phyloP scores from a whole-genome alignment of 2,113 vertebrate species.

The Platichthys flesus region DNA sequence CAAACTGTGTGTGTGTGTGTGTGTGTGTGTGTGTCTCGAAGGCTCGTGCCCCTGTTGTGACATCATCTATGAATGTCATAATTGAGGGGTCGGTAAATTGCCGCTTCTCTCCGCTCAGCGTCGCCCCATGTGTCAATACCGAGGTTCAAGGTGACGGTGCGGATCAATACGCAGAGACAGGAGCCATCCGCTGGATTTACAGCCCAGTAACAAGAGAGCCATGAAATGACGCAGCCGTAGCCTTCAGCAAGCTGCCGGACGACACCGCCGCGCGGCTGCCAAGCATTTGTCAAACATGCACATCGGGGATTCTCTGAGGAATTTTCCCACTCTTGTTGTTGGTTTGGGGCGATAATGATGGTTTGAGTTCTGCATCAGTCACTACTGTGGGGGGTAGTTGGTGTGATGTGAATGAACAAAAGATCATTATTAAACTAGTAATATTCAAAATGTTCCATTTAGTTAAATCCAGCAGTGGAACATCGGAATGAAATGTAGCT shows the following conservation, averaged over 20 bases:
- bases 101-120: slow-evolving; percentile 77
- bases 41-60: slow-evolving; percentile 83
- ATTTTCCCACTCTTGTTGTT: slow-evolving; percentile 35
- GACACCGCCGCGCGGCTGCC: slow-evolving; percentile 37
- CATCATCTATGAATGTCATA: slow-evolving; percentile 99
- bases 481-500: neutral
- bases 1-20: slow-evolving; percentile 29
- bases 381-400: slow-evolving; percentile 12
- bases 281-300: slow-evolving; percentile 66
- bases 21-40: slow-evolving; percentile 56
- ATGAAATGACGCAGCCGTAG: slow-evolving; percentile 57
- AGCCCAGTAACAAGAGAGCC: slow-evolving; percentile 76
- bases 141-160: slow-evolving; percentile 99
- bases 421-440: slow-evolving; percentile 22
- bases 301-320: slow-evolving; percentile 59
- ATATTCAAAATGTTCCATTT: slow-evolving; percentile 3
- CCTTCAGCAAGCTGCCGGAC: slow-evolving; percentile 68
- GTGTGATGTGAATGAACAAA: slow-evolving; percentile 15
- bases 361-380: slow-evolving; percentile 39
- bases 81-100: slow-evolving; percentile 97
- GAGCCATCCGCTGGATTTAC: slow-evolving; percentile 99
- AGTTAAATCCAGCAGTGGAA: neutral
- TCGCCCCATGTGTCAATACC: slow-evolving; percentile 99
- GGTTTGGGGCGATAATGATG: slow-evolving; percentile 46
- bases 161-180: slow-evolving; percentile 98